Base-by-base conservation (phyloP, 2,888 invertebrate species). In the Masnerella sp. region DNA sequence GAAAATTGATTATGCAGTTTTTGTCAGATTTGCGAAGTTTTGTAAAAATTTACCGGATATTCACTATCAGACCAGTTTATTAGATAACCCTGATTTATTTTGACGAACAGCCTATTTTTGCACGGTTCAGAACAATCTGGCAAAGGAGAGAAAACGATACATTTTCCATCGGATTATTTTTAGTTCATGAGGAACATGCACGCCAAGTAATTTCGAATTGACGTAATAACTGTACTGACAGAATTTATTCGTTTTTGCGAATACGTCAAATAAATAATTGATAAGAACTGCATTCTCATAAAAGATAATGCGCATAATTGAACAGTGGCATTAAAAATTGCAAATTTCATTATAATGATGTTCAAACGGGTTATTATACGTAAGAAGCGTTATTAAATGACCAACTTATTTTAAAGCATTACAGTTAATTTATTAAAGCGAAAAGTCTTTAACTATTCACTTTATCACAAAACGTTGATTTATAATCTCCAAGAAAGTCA, bases 181-280 rank as follows among this genome's bases (percentile, higher is more conserved):
- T 70, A 49, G 62, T 70, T 61, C 56, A 62, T 54, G 69, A 69
- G 52, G 40, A 69, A 45, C 38, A 47, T 40, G 54, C 68, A 68
- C 59, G 68, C 68, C 52, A 68, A 59, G 59, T 59, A 59, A 68
- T 59, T 68, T 68, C 22, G 18, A 58, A 59, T 58, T 51, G 51
- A 43, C 56, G 30, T 49, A 67, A 56, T 56, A 67, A 67, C 40
- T 56, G 38, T 38, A 18, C 14, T 9, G 5, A 3, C 15, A 14
- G 32, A 42, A 51, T 62, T 62, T 51, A 51, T 51, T 49, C 14
- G 14, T 51, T 32, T 45, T 45, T 54, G 18, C n/a, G 30, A 9
- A 28, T 8, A 40, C 25, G 17, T 40, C 11, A 28, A 54, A 40
- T 54, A 30, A 54, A 54, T 54, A 40, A 40, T 30, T 38, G 36